These are phyloP conservation scores for Hippocampus zosterae DNA, from an alignment of 2,113 vertebrate species.

Conservation along the genomic window DNA sequence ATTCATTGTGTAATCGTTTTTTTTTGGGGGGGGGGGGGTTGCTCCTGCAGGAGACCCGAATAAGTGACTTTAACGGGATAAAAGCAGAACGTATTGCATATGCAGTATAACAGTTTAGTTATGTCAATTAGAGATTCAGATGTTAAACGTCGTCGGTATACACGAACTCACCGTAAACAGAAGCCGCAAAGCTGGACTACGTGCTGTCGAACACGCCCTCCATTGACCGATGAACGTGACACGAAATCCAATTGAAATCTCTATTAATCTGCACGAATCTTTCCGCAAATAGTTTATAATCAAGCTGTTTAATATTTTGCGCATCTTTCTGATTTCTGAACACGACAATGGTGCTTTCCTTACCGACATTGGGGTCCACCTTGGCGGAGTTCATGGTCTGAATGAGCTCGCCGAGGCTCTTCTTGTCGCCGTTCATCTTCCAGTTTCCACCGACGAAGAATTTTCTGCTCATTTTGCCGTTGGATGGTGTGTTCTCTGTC, in stretches of 20 bases:
- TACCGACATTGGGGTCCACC: constrained; percentile 85
- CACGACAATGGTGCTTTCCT: constrained; percentile 19
- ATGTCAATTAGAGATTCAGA: background rate
- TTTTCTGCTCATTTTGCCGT: constrained; percentile 83
- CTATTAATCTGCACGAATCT: background rate
- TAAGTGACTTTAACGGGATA: background rate
- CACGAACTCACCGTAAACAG: constrained; percentile 39
- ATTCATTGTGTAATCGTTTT: background rate
- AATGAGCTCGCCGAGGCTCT: constrained; percentile 86
- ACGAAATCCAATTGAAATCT: constrained; percentile 1
- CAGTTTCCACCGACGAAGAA: constrained; percentile 98
- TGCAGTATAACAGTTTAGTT: background rate
- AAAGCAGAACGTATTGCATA: too few species aligned
- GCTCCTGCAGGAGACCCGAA: too few species aligned
- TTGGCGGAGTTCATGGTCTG: constrained; percentile 80
- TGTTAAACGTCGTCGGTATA: background rate
- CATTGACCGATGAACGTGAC: constrained; percentile 16
- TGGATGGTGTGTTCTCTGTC: background rate
- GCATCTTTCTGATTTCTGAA: background rate
- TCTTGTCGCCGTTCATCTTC: constrained; percentile 98
- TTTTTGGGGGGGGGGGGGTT: background rate
- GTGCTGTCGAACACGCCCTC: constrained; percentile 53
- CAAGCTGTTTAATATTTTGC: background rate
- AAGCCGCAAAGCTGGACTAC: constrained; percentile 38
- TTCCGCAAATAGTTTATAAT: background rate